Evolutionary conservation across 53 echinoderm and acorn worm species (phyloP).

Genomic region (Echinometra lucunter): DNA sequence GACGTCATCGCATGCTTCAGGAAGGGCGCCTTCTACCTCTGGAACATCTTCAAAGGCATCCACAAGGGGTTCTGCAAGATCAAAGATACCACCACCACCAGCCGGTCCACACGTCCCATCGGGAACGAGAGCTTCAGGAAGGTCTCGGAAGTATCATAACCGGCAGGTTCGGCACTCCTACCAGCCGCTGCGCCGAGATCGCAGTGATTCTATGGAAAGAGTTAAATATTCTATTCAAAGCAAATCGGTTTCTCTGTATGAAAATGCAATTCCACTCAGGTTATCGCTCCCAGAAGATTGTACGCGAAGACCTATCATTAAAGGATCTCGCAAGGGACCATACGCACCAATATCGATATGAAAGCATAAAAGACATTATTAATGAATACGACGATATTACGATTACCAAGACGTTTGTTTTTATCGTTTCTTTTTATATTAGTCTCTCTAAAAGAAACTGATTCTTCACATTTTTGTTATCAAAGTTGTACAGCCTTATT

Average conservation of each 20-base stretch:
- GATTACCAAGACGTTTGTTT: not conserved
- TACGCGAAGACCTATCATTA: conserved; percentile 1
- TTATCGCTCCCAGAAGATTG: conserved; percentile 36
- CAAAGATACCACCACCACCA: conserved; percentile 43
- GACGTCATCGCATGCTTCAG: not conserved
- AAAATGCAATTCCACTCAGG: conserved; percentile 55
- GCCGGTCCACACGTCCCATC: not conserved
- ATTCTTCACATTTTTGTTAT: too few relatives aligned
- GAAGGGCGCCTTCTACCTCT: not conserved
- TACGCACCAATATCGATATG: conserved; percentile 51
- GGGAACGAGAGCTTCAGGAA: conserved; percentile 25
- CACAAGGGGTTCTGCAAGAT: conserved; percentile 12
- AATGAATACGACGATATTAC: not conserved
- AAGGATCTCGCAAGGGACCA: conserved; percentile 51
- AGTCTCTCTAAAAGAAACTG: not conserved
- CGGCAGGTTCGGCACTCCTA: conserved; percentile 60
- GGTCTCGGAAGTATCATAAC: conserved; percentile 21
- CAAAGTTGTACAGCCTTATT: not conserved
- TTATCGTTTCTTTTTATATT: not conserved
- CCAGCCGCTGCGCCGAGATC: conserved; percentile 62
- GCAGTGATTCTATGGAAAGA: conserved; percentile 51
- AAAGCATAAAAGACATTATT: not conserved
- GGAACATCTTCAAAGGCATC: not conserved
- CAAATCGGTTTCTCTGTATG: conserved; percentile 59
- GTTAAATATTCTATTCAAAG: conserved; percentile 50